These are phyloP conservation scores for Lasioglossum marginatum DNA, from an alignment of 2,888 invertebrate species.

Conservation along the genomic window DNA sequence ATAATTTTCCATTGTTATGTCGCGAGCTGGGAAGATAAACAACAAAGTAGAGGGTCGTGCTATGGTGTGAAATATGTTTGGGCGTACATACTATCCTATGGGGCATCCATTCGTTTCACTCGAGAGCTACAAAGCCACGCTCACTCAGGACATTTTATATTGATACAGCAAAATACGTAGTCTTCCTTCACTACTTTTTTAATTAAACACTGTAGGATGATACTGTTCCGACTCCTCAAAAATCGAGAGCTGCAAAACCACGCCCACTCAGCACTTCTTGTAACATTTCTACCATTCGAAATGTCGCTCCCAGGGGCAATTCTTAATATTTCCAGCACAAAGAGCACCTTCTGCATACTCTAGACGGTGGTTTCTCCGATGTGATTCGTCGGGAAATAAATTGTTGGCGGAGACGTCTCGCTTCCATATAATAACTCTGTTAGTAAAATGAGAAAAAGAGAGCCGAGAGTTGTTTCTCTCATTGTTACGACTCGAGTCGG, in stretches of 20 bases:
- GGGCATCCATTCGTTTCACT: background rate
- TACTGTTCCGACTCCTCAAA: background rate
- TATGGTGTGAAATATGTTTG: background rate
- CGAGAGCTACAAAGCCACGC: background rate
- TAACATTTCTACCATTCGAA: background rate
- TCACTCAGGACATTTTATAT: background rate
- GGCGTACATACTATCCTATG: background rate
- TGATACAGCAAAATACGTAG: background rate
- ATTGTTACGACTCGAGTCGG: background rate
- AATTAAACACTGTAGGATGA: background rate
- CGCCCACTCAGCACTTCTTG: background rate
- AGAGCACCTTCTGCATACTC: background rate
- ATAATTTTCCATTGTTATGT: background rate
- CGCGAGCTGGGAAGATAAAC: background rate
- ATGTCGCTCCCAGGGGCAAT: background rate
- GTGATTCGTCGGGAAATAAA: background rate
- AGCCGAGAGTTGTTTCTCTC: background rate
- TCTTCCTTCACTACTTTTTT: background rate
- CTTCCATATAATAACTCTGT: background rate
- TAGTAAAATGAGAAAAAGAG: background rate
- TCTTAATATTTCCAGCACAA: background rate
- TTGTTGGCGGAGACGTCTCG: background rate
- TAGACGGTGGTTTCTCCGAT: background rate
- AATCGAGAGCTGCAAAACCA: background rate
- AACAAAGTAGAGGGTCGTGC: background rate